These are phyloP conservation scores for Antitype chi DNA, from an alignment of 2,888 invertebrate species.

Conservation along the genomic window DNA sequence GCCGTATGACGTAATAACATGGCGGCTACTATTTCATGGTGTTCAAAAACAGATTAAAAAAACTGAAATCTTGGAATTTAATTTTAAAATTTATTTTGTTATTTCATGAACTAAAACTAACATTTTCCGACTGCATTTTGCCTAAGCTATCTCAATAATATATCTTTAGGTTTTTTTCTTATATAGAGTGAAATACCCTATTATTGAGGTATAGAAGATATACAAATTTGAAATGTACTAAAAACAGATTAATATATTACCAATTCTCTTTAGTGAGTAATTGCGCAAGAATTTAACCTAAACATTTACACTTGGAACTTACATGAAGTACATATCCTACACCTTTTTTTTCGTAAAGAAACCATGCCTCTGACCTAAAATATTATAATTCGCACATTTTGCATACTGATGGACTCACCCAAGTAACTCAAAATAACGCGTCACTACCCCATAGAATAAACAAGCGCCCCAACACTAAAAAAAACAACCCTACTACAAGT, in stretches of 20 bases:
- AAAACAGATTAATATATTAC: background rate
- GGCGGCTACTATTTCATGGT: too few relatives aligned
- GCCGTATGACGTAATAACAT: too few relatives aligned
- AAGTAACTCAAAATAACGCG: slow-evolving; percentile 42
- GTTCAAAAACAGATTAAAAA: too few relatives aligned
- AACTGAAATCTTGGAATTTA: too few relatives aligned
- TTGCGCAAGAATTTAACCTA: background rate
- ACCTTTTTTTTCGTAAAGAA: background rate
- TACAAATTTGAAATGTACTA: background rate
- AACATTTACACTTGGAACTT: background rate
- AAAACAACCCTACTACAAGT: slow-evolving; percentile 24
- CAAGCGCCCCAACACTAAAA: slow-evolving; percentile 28
- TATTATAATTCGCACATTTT: slow-evolving; percentile 33
- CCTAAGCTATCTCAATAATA: too few relatives aligned
- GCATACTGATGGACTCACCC: slow-evolving; percentile 30
- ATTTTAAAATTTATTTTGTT: too few relatives aligned
- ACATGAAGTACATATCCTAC: background rate
- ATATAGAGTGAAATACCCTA: too few relatives aligned
- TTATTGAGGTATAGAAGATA: too few relatives aligned
- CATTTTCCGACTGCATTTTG: too few relatives aligned
- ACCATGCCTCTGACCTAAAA: slow-evolving; percentile 4
- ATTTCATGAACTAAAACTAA: too few relatives aligned
- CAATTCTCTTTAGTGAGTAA: background rate
- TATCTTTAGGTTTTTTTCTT: too few relatives aligned
- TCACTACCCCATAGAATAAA: slow-evolving; percentile 47